Conservation (phyloP, 2,797 vertebrate species). For the Knipowitschia caucasica region DNA sequence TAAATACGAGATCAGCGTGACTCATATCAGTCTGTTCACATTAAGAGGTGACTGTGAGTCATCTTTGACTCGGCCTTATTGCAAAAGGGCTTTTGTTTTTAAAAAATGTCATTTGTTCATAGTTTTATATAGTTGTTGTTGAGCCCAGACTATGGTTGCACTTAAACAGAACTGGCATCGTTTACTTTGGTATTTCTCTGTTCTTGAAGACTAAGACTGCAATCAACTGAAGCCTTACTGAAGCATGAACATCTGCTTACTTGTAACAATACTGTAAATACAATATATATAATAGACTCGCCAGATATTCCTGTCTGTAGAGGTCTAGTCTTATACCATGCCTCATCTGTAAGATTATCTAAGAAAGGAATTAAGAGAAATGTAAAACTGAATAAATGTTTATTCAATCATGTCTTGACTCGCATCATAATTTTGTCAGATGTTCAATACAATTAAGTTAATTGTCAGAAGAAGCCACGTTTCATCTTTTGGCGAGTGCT, state of each 20-base stretch:
- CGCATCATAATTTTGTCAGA: background rate
- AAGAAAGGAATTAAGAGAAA: no score
- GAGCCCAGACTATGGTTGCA: slow-evolving; percentile 3
- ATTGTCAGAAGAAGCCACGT: background rate
- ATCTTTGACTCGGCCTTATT: slow-evolving; percentile 31
- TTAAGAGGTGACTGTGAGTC: background rate
- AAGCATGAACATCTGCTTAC: slow-evolving; percentile 35
- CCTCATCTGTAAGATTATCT: no score
- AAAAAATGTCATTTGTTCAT: background rate
- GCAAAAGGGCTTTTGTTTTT: slow-evolving; percentile 27
- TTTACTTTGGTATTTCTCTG: slow-evolving; percentile 7
- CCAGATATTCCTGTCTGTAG: background rate
- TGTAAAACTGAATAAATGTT: slow-evolving; percentile 61
- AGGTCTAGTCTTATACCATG: slow-evolving; percentile 20
- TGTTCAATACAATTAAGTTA: background rate
- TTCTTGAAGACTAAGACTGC: background rate
- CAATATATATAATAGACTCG: slow-evolving; percentile 25
- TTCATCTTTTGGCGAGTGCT: background rate
- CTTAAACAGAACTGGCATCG: slow-evolving; percentile 15
- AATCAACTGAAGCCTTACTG: slow-evolving; percentile 60
- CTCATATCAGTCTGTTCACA: background rate
- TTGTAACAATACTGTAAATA: slow-evolving; percentile 44
- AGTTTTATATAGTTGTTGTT: slow-evolving; percentile 1
- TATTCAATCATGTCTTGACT: slow-evolving; percentile 14
- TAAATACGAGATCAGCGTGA: background rate